Evolutionary conservation across 1,140 invertebrate species (phyloP).

Genomic region (Cyclina sinensis): DNA sequence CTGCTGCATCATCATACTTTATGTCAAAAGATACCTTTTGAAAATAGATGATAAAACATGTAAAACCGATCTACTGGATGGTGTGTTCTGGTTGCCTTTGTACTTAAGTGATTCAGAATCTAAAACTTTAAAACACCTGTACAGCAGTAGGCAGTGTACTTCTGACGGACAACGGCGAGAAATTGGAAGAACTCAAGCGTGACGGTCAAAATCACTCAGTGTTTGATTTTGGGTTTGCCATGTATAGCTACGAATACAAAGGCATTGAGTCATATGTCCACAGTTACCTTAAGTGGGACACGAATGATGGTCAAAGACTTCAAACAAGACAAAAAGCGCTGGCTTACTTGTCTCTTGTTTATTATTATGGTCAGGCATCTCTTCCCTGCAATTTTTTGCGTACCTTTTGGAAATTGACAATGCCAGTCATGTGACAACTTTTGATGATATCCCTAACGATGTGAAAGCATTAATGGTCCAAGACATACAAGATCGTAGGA

Average conservation of each 20-base stretch:
- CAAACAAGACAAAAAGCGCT: conserved; percentile 61
- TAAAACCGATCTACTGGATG: no score
- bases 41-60: neutral
- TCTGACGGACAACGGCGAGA: neutral
- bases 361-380: conserved; percentile 73
- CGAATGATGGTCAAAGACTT: neutral
- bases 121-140: conserved; percentile 24
- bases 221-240: conserved; percentile 72
- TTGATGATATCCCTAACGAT: conserved; percentile 67
- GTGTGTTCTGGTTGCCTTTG: no score
- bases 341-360: conserved; percentile 70
- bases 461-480: conserved; percentile 67
- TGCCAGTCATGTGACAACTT: conserved; percentile 22
- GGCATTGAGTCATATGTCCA: conserved; percentile 65
- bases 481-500: conserved; percentile 61
- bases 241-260: conserved; percentile 63
- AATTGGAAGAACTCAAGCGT: conserved; percentile 50
- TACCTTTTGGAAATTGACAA: conserved; percentile 35
- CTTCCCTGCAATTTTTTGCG: conserved; percentile 73
- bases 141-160: neutral
- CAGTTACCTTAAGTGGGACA: conserved; percentile 26
- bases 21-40: conserved; percentile 38
- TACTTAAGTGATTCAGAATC: conserved; percentile 64
- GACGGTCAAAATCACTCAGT: neutral
- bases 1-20: conserved; percentile 51